phyloP scores from a whole-genome alignment of 1,140 invertebrate species.

The Drosophila triauraria region DNA sequence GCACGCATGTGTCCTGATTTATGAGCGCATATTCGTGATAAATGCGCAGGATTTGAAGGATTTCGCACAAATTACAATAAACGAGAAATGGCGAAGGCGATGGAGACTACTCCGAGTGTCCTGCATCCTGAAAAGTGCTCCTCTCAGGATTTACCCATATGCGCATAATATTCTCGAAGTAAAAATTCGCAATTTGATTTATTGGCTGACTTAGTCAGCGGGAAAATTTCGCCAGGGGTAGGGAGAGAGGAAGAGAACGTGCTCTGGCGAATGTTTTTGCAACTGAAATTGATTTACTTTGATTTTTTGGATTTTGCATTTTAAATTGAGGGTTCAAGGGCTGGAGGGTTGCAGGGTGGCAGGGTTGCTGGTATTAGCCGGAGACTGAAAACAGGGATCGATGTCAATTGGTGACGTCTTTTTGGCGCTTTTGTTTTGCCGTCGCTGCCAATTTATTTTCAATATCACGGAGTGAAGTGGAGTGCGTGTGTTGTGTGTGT shows the following conservation, averaged over 20 bases:
- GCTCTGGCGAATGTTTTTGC: conserved; percentile 62
- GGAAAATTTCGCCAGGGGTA: conserved; percentile 41
- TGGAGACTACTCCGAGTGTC: conserved; percentile 17
- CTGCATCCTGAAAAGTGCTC: conserved; percentile 20
- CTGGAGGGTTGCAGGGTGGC: conserved; percentile 29
- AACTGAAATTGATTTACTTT: conserved; percentile 83
- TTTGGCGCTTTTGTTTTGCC: conserved; percentile 73
- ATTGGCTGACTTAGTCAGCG: conserved; percentile 69
- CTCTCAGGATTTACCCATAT: conserved; percentile 47
- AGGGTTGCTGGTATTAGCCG: conserved; percentile 44
- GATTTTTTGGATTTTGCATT: conserved; percentile 84
- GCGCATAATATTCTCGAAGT: conserved; percentile 64
- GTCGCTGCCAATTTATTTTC: conserved; percentile 80
- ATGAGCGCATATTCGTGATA: conserved; percentile 73
- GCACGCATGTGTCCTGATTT: conserved; percentile 69
- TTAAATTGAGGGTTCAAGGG: conserved; percentile 66
- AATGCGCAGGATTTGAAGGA: conserved; percentile 74
- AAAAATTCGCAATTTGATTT: conserved; percentile 78
- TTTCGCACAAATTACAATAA: conserved; percentile 79
- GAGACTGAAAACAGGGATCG: conserved; percentile 36
- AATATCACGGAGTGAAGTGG: conserved; percentile 50
- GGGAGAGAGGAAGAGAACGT: conserved; percentile 27
- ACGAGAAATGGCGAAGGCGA: conserved; percentile 1
- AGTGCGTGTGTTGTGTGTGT: conserved; percentile 17
- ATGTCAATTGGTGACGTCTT: conserved; percentile 74